Conservation (phyloP, 2,888 invertebrate species). For the Idaea dimidiata region DNA sequence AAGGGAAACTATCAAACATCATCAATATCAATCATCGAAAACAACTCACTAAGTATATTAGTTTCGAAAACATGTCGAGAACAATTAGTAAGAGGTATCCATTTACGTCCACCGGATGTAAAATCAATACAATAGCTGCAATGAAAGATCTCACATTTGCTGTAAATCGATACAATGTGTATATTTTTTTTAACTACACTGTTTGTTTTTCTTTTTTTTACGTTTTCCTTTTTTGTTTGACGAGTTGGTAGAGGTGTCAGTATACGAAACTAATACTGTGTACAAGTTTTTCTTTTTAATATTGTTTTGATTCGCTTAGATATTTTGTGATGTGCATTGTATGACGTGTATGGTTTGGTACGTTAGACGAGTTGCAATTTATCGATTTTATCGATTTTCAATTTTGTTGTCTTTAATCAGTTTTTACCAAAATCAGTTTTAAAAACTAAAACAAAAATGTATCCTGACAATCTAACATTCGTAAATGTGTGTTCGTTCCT, state of each 20-base stretch:
- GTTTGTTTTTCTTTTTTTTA: slow-evolving; percentile 42
- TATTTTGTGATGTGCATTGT: no score
- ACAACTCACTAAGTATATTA: slow-evolving; percentile 16
- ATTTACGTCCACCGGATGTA: slow-evolving; percentile 68
- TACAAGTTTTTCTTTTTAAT: not conserved
- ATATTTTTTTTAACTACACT: slow-evolving; percentile 35
- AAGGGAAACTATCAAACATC: not conserved
- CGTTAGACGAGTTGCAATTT: no score
- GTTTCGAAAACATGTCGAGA: slow-evolving; percentile 32
- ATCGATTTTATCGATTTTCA: no score
- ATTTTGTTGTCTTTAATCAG: no score
- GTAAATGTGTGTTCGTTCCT: no score
- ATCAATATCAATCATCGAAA: slow-evolving; percentile 22
- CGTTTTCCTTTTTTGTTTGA: slow-evolving; percentile 12
- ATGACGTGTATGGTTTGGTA: no score
- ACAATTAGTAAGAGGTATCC: slow-evolving; percentile 43
- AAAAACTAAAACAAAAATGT: no score
- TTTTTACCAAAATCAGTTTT: no score
- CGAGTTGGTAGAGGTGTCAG: not conserved
- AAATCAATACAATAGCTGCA: slow-evolving; percentile 73
- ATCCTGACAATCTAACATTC: no score
- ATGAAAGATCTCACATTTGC: slow-evolving; percentile 53
- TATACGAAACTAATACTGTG: not conserved
- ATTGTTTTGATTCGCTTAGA: not conserved
- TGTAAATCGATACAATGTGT: not conserved